Conservation (phyloP, 1,140 invertebrate species). For the Drosophila auraria region DNA sequence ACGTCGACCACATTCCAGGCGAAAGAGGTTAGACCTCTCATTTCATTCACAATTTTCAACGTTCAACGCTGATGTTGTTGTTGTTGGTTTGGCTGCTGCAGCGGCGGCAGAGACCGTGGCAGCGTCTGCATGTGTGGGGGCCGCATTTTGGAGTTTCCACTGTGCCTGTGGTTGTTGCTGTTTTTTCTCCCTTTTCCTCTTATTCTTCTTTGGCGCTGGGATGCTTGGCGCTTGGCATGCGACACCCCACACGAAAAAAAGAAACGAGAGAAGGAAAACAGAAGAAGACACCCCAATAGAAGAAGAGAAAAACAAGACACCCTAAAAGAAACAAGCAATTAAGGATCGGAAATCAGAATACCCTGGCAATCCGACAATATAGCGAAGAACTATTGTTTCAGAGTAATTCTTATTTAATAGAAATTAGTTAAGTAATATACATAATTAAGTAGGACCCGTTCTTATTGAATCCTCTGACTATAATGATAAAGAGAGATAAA, state of each 20-base stretch:
- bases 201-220: slow-evolving; percentile 20
- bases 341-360: background rate
- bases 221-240: slow-evolving; percentile 69
- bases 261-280: background rate
- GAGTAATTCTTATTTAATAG: background rate
- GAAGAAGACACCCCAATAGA: slow-evolving; percentile 2
- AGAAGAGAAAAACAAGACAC: background rate
- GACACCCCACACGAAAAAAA: slow-evolving; percentile 40
- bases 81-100: slow-evolving; percentile 18
- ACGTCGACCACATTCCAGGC: slow-evolving; percentile 76
- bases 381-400: no score
- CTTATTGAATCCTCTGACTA: background rate
- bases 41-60: slow-evolving; percentile 79
- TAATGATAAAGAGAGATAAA: background rate
- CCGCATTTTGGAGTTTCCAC: slow-evolving; percentile 55
- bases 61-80: slow-evolving; percentile 28
- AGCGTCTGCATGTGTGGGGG: slow-evolving; percentile 47
- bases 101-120: slow-evolving; percentile 20
- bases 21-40: slow-evolving; percentile 75
- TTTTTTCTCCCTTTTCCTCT: slow-evolving; percentile 6
- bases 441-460: no score
- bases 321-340: background rate
- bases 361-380: background rate
- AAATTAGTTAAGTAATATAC: no score
- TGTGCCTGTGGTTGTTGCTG: slow-evolving; percentile 14